phyloP scores from a whole-genome alignment of 1,140 invertebrate genomes.

The roundworm (Caenorhabditis elegans) region WBcel235 BX284602.5:364501-365000 shows the following conservation, averaged over 20 bases:
- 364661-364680: conserved; percentile 61
- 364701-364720: background rate
- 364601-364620: background rate
- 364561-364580: background rate
- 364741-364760: conserved; percentile 61
- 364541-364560: background rate
- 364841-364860: conserved; percentile 64
- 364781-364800: conserved; percentile 66
- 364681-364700: too few relatives aligned
- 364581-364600: background rate
- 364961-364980: background rate
- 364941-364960: background rate
- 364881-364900: conserved; percentile 44
- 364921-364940: background rate
- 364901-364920: background rate
- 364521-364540: conserved; percentile 4
- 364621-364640: conserved; percentile 53
- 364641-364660: conserved; percentile 58
- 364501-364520: background rate
- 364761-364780: conserved; percentile 65
- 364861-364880: conserved; percentile 63
- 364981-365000: conserved; percentile 33
- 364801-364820: conserved; percentile 62
- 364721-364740: conserved; percentile 62
- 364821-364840: conserved; percentile 64